Percentiles rank a stretch among this genome's conserved stretches.
These are phyloP conservation scores for Hypselothyrea guttata DNA, from an alignment of 2,888 invertebrate species.

Conservation along the genomic window DNA sequence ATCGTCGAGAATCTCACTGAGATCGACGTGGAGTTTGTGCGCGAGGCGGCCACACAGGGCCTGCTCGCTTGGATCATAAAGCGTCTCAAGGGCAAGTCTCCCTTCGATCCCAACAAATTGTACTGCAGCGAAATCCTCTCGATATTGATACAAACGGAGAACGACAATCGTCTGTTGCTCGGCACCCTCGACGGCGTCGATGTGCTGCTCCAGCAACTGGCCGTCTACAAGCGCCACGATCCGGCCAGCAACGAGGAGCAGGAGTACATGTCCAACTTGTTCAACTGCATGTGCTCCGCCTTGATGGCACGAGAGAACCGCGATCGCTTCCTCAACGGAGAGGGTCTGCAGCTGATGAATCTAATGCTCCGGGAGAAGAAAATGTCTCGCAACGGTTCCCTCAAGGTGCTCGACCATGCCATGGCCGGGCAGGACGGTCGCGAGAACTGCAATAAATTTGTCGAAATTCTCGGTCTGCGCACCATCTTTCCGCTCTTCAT, in stretches of 20 bases:
- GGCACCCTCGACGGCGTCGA: slow-evolving; percentile 97
- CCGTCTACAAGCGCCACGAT: slow-evolving; percentile 97
- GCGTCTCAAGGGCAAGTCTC: slow-evolving; percentile 92
- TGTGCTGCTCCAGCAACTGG: slow-evolving; percentile 95
- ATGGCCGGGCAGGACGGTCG: slow-evolving; percentile 96
- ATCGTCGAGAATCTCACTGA: slow-evolving; percentile 98
- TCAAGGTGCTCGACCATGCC: slow-evolving; percentile 99
- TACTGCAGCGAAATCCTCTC: slow-evolving; percentile 98
- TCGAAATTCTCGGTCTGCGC: slow-evolving; percentile 97
- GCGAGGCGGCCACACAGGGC: slow-evolving; percentile 94
- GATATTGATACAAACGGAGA: slow-evolving; percentile 95
- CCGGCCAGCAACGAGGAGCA: slow-evolving; percentile 95
- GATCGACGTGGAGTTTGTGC: slow-evolving; percentile 91
- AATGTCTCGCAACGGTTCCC: slow-evolving; percentile 95
- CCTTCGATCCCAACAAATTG: slow-evolving; percentile 97
- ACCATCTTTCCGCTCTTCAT: slow-evolving; percentile 99
- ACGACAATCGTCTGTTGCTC: slow-evolving; percentile 89
- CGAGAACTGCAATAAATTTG: slow-evolving; percentile 98
- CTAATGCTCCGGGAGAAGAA: slow-evolving; percentile 99
- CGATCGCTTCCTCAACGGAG: slow-evolving; percentile 94
- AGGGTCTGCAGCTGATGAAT: slow-evolving; percentile 99
- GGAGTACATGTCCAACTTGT: slow-evolving; percentile 99
- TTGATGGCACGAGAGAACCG: slow-evolving; percentile 94
- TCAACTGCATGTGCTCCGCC: slow-evolving; percentile 96
- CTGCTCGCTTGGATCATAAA: slow-evolving; percentile 95